phyloP scores from a whole-genome alignment of 2,888 invertebrate genomes.

The Pherbina coryleti region DNA sequence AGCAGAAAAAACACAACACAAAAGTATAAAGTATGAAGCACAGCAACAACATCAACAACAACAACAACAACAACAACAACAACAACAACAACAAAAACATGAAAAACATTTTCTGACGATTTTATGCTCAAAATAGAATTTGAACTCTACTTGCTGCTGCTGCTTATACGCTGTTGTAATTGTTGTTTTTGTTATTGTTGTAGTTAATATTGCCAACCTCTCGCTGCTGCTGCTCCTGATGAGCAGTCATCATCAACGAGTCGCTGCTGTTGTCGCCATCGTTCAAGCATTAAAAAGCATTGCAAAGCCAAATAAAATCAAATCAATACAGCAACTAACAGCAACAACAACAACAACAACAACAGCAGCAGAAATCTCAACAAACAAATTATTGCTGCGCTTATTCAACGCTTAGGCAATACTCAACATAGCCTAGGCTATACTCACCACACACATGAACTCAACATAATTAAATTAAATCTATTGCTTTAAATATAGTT shows the following conservation, averaged over 20 bases:
- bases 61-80: constrained; percentile 50
- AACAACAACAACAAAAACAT: constrained; percentile 33
- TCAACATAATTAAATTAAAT: constrained; percentile 28
- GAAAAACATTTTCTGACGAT: constrained; percentile 43
- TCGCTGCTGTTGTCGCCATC: constrained; percentile 38
- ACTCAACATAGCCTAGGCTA: background rate
- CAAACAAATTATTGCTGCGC: constrained; percentile 2
- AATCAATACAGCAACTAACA: background rate
- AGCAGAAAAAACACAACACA: constrained; percentile 7
- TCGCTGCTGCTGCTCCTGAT: constrained; percentile 4
- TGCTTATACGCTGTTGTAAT: background rate
- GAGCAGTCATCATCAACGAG: constrained; percentile 37
- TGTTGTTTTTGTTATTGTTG: background rate
- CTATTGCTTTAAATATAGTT: background rate
- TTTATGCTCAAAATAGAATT: constrained; percentile 49
- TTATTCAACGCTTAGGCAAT: background rate
- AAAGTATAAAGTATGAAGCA: constrained; percentile 13
- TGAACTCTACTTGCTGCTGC: constrained; percentile 40
- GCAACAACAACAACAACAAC: constrained; percentile 20
- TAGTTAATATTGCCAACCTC: background rate
- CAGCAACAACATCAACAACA: no score
- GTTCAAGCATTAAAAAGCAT: constrained; percentile 33
- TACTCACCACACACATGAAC: constrained; percentile 2
- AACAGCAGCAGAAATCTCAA: constrained; percentile 7
- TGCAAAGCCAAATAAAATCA: constrained; percentile 21